Evolutionary conservation across 2,888 invertebrate species (phyloP).

Genomic region (Chironomus tentans): DNA sequence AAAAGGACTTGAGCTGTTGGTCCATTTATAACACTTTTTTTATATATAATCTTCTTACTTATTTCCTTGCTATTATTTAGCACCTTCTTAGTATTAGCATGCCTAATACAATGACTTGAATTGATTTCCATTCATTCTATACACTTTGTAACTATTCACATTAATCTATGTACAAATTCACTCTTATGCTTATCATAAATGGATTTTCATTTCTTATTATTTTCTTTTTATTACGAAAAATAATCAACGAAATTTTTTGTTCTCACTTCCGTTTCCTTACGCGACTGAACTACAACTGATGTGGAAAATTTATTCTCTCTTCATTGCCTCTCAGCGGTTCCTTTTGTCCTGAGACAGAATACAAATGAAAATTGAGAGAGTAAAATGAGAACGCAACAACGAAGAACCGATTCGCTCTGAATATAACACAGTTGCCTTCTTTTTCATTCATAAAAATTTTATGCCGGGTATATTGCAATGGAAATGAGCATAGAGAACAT

Average conservation of each 20-base stretch:
- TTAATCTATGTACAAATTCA: no score
- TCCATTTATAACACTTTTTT: neutral
- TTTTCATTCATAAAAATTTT: constrained; percentile 1
- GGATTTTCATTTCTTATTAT: neutral
- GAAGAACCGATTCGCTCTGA: neutral
- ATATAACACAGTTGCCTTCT: no score
- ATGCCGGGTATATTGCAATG: neutral
- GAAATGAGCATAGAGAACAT: no score
- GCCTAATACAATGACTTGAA: no score
- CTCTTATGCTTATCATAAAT: neutral
- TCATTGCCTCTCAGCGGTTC: neutral
- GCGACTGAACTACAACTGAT: neutral
- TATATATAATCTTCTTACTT: neutral
- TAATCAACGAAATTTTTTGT: neutral
- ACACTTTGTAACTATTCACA: neutral
- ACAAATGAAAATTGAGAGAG: neutral
- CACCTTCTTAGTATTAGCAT: no score
- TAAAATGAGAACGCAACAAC: neutral
- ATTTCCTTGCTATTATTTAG: neutral
- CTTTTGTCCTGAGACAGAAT: neutral
- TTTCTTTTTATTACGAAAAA: neutral
- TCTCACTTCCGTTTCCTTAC: neutral
- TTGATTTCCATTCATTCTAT: no score
- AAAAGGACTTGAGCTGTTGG: no score
- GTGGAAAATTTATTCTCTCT: neutral